Evolutionary conservation across 2,113 vertebrate species (phyloP).

Genomic region (Progne subis): DNA sequence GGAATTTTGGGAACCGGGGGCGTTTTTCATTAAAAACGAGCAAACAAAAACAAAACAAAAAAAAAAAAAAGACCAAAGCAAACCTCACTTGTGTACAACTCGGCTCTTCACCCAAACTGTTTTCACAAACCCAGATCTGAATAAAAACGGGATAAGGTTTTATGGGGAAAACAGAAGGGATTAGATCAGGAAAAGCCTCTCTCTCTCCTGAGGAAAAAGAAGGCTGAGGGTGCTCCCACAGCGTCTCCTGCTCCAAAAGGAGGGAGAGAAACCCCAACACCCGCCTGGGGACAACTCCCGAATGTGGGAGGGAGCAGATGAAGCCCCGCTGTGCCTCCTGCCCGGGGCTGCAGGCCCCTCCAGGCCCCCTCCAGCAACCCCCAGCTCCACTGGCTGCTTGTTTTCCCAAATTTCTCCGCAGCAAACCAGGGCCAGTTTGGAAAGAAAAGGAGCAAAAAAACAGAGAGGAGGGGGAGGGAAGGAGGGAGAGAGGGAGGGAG

Average conservation of each 20-base stretch:
- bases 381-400: not conserved
- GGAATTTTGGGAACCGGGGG: not conserved
- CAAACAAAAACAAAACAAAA: too few relatives aligned
- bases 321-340: not conserved
- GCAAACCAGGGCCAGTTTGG: slow-evolving; percentile 29
- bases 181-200: not conserved
- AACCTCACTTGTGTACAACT: not conserved
- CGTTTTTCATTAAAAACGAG: not conserved
- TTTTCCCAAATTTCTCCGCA: slow-evolving; percentile 44
- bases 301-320: accelerated
- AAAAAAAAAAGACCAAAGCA: not conserved
- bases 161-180: not conserved
- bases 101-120: not conserved
- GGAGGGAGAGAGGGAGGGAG: not conserved
- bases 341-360: not conserved
- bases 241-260: accelerated
- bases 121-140: not conserved
- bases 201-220: not conserved
- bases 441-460: slow-evolving; percentile 41
- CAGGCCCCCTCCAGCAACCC: not conserved
- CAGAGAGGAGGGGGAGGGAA: not conserved
- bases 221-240: accelerated
- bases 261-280: accelerated
- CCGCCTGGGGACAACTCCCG: accelerated
- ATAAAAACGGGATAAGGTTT: not conserved